Evolutionary conservation across 2,113 vertebrate genomes (phyloP).

Genomic region (Boulengeromyrus knoepffleri): DNA sequence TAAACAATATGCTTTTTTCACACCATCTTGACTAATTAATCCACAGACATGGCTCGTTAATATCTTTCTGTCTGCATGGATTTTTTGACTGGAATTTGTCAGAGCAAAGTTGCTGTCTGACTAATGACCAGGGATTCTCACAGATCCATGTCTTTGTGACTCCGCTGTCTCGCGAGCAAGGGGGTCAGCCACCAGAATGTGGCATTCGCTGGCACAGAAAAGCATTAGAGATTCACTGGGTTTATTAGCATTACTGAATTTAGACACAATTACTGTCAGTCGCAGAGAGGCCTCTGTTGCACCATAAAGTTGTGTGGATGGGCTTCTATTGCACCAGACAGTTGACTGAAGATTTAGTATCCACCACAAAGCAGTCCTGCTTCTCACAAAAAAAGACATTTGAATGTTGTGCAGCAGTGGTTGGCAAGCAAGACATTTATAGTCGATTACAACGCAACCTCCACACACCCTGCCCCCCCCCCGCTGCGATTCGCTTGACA

Average conservation of each 20-base stretch:
- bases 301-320: background rate
- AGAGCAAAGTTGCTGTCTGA: background rate
- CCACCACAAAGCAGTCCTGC: background rate
- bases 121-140: background rate
- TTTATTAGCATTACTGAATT: background rate
- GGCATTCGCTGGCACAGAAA: background rate
- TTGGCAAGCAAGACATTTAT: background rate
- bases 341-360: background rate
- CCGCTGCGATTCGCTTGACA: background rate
- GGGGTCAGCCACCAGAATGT: background rate
- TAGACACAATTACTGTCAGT: background rate
- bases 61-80: background rate
- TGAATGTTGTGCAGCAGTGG: background rate
- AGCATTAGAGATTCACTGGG: background rate
- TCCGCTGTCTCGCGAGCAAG: background rate
- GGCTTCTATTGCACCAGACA: background rate
- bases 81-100: conserved; percentile 1
- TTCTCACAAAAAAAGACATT: background rate
- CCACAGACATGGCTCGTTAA: background rate
- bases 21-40: background rate
- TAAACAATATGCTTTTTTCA: background rate
- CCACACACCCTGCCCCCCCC: too few relatives aligned
- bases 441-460: background rate
- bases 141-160: background rate
- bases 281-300: background rate